Percentiles rank a stretch among this genome's conserved stretches.
These are phyloP conservation scores for Megalonaias nervosa DNA, from an alignment of 1,140 invertebrate genomes.

Conservation along the genomic window DNA sequence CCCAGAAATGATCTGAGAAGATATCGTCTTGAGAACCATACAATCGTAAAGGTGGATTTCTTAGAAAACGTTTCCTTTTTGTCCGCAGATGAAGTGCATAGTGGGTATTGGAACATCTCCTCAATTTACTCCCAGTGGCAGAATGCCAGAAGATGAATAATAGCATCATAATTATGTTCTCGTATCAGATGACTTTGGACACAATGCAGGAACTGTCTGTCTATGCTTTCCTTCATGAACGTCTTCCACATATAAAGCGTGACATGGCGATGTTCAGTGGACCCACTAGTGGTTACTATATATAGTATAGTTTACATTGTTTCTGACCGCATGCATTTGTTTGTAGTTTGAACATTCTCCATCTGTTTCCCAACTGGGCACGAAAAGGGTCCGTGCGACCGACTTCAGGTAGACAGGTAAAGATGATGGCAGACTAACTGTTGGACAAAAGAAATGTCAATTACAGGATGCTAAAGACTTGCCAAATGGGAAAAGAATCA, in stretches of 20 bases:
- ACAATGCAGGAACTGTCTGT: not conserved
- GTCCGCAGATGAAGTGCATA: slow-evolving; percentile 9
- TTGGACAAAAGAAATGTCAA: not conserved
- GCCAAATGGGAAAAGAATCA: not conserved
- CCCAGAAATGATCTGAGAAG: not conserved
- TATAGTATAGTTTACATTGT: not conserved
- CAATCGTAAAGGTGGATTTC: slow-evolving; percentile 21
- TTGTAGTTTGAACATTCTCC: not conserved
- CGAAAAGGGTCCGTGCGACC: too few relatives aligned
- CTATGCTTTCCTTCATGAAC: not conserved
- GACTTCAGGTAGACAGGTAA: too few relatives aligned
- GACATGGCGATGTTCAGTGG: not conserved
- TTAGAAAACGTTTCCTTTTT: slow-evolving; percentile 8
- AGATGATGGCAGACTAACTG: not conserved
- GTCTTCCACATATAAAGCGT: not conserved
- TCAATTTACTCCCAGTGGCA: not conserved
- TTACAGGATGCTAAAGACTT: slow-evolving; percentile 8
- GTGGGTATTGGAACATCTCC: not conserved
- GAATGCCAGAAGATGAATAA: not conserved
- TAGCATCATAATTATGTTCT: not conserved
- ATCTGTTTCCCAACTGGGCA: too few relatives aligned
- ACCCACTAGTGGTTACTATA: slow-evolving; percentile 9
- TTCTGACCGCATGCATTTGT: not conserved
- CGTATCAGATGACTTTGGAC: slow-evolving; percentile 1
- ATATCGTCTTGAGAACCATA: not conserved